phyloP scores from a whole-genome alignment of 2,113 vertebrate species.

The Cavia porcellus region DNA sequence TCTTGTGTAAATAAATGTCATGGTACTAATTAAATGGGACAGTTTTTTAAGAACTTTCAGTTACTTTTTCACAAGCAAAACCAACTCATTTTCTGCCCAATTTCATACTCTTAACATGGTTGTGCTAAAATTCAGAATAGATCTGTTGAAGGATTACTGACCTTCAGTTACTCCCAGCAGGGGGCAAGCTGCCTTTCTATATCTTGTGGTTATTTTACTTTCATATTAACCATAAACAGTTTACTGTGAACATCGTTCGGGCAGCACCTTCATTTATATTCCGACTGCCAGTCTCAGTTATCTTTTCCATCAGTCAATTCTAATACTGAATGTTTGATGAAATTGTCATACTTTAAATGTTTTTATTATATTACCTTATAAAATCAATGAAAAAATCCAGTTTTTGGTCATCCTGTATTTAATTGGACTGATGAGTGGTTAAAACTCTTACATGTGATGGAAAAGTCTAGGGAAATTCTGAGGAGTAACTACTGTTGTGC shows the following conservation, averaged over 20 bases:
- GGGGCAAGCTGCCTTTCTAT: conserved; percentile 28
- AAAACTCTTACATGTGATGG: neutral
- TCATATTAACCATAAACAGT: neutral
- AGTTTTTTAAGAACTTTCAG: neutral
- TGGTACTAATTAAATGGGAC: neutral
- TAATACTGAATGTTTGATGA: neutral
- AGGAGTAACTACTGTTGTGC: neutral
- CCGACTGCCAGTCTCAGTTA: neutral
- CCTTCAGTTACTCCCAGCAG: neutral
- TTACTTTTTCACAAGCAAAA: conserved; percentile 42
- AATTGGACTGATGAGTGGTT: neutral
- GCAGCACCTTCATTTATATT: neutral
- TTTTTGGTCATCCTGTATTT: too few species aligned
- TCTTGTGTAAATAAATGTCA: neutral
- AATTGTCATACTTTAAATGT: neutral
- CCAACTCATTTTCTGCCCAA: neutral
- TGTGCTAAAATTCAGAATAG: neutral
- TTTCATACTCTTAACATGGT: conserved; percentile 2
- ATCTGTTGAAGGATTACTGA: conserved; percentile 6
- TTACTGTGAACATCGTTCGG: neutral
- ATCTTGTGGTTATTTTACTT: neutral
- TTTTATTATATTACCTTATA: neutral
- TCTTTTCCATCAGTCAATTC: neutral
- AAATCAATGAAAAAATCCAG: neutral
- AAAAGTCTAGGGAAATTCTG: conserved; percentile 26